Evolutionary conservation across 2,113 vertebrate species (phyloP), one percentile per base, ranked within the genome.

Genomic region (Scytalopus superciliaris): DNA sequence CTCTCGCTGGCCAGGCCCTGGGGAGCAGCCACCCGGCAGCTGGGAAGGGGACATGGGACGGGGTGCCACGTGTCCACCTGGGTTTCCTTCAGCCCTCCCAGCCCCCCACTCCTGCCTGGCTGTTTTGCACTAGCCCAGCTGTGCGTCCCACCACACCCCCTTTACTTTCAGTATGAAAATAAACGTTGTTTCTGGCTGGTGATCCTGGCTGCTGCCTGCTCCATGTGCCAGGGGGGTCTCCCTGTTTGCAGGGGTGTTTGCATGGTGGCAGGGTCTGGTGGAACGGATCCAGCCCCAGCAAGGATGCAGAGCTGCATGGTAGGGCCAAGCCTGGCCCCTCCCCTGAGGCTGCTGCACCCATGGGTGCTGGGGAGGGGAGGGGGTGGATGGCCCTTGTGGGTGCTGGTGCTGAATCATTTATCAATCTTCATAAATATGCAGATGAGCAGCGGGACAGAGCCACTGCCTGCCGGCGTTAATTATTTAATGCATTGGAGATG

Each of bases 401-500:
- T 84, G 80, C 86, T 3, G 16, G 75, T 37, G 28, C 59, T 75
- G 97, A 97, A 97, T 98, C 96, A 96, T 98, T 98, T 98, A 98
- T 98, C 97, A 97, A 96, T 96, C 97, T 96, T 98, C 97, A 98
- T 98, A 97, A 98, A 98, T 97, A 98, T 97, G 98, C 97, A 98
- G 97, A 98, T 98, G 97, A 98, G 97, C 89, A 44, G 93, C 19
- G 31, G 80, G 80, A 77, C 88, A 70, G 80, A 84, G 72, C 96
- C 97, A 93, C 90, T 92, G 96, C 97, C 97, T 80, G 89, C 96
- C 77, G 59, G 95, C 75, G 82, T 98, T 98, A 97, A 98, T 98
- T 98, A 98, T 98, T 98, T 97, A 98, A 97, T 89, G 6, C 15
- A 6, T 88, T 83, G 90, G 94, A 95, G 91, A 89, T 52, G 56